These are phyloP conservation scores for Champsocephalus esox DNA, from an alignment of 2,797 vertebrate species.

Conservation along the genomic window DNA sequence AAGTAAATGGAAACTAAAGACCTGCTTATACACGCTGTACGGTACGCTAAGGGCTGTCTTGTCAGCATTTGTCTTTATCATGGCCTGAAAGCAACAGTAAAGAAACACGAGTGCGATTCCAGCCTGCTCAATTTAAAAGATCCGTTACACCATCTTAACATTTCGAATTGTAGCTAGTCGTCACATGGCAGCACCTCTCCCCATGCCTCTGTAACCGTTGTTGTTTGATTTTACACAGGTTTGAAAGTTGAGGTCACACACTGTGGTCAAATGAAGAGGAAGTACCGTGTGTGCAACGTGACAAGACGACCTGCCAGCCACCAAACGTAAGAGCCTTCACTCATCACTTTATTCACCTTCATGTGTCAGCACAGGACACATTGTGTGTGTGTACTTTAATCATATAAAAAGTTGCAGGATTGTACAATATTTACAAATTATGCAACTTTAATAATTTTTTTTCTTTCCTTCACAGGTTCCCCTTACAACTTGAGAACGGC, in stretches of 20 bases:
- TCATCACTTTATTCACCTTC: not conserved
- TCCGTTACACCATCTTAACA: too few relatives aligned
- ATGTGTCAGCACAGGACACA: not conserved
- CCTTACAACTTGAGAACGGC: conserved; percentile 97
- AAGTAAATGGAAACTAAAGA: conserved; percentile 4
- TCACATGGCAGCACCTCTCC: not conserved
- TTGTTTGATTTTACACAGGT: conserved; percentile 81
- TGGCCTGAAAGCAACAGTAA: not conserved
- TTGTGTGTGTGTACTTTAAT: not conserved
- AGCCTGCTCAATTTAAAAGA: not conserved
- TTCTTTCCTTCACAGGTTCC: conserved; percentile 86
- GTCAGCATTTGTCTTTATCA: conserved; percentile 15
- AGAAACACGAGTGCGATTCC: not conserved
- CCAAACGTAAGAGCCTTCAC: conserved; percentile 90
- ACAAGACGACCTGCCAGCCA: conserved; percentile 97
- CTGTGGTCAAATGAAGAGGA: conserved; percentile 99
- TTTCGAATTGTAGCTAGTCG: not conserved
- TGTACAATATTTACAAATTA: not conserved
- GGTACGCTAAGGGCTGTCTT: not conserved
- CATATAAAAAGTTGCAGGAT: not conserved
- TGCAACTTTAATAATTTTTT: not conserved
- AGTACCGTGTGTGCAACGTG: conserved; percentile 98
- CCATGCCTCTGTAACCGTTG: not conserved
- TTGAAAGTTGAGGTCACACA: conserved; percentile 99
- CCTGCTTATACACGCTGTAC: not conserved